Evolutionary conservation across 2,888 invertebrate genomes (phyloP), one percentile per base, ranked within the genome.

Genomic region (Disparrhopalites patrizii): DNA sequence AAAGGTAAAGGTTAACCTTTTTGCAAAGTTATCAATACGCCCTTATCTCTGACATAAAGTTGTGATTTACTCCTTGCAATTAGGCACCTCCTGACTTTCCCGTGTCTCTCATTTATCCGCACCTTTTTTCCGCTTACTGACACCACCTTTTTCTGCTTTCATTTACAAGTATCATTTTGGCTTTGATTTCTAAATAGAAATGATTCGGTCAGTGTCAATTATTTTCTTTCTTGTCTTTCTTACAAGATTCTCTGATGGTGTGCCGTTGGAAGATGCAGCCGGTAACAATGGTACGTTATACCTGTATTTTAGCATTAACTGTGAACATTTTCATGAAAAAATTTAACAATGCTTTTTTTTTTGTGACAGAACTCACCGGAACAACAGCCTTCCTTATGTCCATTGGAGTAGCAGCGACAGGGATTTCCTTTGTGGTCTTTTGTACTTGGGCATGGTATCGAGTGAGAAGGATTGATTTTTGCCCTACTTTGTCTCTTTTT

Each of bases 371-470:
- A 20, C 23, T 47, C 3, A 3, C 18, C 3, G 3, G 3, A 23
- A 23, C 47, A 8, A 10, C 38, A 13, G 38, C 60, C 25, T 31
- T 60, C 27, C 43, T 60, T 2, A 31, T 30, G 15, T 60, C 60
- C 4, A 25, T 60, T 10, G 60, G 60, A 2, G 30, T 60, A 3
- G 31, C 43, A 1, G 23, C 15, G 15, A 28, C 28, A 3, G 60
- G 60, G 1, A n/a, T 60, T n/a, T 27, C 28, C 2, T 31, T 60
- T 23, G 31, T 47, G 30, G 50, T 23, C 3, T 20, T 60, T 20
- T 60, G 60, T n/a, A 20, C 60, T 1, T 31, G 27, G 7, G 2
- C 31, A 1, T 60, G 60, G 60, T 60, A 18, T n/a, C 60, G 50
- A 28, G 60, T 60, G n/a, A 47, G 31, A 30, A 3, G 7, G 20